Evolutionary conservation across 2,113 vertebrate genomes (phyloP), one percentile per base, ranked within the genome.

Genomic region (Oxyruncus cristatus): DNA sequence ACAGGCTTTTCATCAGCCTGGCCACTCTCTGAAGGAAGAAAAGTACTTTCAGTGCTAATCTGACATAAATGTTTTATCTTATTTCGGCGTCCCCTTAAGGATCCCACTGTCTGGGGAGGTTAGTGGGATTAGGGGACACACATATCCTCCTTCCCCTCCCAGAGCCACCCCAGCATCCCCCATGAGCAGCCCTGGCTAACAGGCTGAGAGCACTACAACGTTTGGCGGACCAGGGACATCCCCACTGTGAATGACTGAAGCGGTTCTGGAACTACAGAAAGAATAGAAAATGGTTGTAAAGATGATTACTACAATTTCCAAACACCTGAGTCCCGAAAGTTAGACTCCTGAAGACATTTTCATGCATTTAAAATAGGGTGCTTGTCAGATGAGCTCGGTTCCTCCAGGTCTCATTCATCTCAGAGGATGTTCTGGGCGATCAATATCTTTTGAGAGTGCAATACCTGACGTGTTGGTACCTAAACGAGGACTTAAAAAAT

Each of bases 401-500:
- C 62, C 81, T 82, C 61, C 81, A 68, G 61, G 41, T 82, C 74
- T 89, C 77, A 75, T 50, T 78, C 77, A 85, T 62, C 84, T 92
- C 81, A 12, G 37, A 18, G 33, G 56, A 92, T 65, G 66, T 91
- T 91, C 78, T 73, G 49, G 23, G 33, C 0, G 11, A 87, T 85
- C 49, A 49, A 44, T 75, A 81, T 30, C 63, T 89, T 91, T 79
- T 71, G 46, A 61, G 77, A 85, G 58, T 4, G 11, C 37, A 87
- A 59, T 50, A 75, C 21, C 74, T 85, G 58, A 56, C 5, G n/a
- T 37, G 49, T 35, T 85, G 75, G 81, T 42, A 70, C 46, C 46
- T 95, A 91, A 92, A 76, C 8, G 82, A 93, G 59, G 75, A 44
- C 62, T 67, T 95, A 39, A 96, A 94, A 91, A 89, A 87, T 79